phyloP scores from a whole-genome alignment of 2,888 invertebrate species.

The Beris chalybata region DNA sequence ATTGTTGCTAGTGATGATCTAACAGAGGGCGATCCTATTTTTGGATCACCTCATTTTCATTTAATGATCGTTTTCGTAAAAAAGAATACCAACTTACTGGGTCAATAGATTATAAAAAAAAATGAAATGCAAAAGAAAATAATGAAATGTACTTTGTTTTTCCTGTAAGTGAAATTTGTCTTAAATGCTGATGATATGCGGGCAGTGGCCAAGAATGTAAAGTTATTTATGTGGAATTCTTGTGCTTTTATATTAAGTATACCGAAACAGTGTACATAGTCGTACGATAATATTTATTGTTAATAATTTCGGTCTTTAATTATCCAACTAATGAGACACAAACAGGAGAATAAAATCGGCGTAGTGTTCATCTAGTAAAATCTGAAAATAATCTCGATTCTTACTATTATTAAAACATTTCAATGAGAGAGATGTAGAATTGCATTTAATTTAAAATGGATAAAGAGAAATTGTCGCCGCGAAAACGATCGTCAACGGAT shows the following conservation, averaged over 20 bases:
- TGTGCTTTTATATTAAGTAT: too few relatives aligned
- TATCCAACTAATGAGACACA: neutral
- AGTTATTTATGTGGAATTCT: too few relatives aligned
- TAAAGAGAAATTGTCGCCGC: slow-evolving; percentile 35
- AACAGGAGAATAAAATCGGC: neutral
- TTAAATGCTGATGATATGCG: too few relatives aligned
- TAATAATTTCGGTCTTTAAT: too few relatives aligned
- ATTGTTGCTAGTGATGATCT: slow-evolving; percentile 11
- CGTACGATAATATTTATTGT: too few relatives aligned
- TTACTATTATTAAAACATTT: neutral
- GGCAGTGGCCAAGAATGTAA: too few relatives aligned
- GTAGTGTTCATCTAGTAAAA: neutral
- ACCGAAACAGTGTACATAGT: too few relatives aligned
- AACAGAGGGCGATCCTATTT: slow-evolving; percentile 17
- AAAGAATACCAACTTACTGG: neutral
- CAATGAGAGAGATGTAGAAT: neutral
- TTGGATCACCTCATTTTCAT: slow-evolving; percentile 3
- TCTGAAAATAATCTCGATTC: neutral
- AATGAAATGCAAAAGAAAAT: too few relatives aligned
- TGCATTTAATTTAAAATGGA: slow-evolving; percentile 33
- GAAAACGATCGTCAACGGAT: slow-evolving; percentile 36
- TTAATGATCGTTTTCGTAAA: slow-evolving; percentile 5
- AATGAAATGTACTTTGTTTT: too few relatives aligned
- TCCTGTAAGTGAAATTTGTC: too few relatives aligned
- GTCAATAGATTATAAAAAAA: too few relatives aligned